Evolutionary conservation across 2,888 invertebrate genomes (phyloP), one percentile per base, ranked within the genome.

Genomic region (Pristionchus japonicus): DNA sequence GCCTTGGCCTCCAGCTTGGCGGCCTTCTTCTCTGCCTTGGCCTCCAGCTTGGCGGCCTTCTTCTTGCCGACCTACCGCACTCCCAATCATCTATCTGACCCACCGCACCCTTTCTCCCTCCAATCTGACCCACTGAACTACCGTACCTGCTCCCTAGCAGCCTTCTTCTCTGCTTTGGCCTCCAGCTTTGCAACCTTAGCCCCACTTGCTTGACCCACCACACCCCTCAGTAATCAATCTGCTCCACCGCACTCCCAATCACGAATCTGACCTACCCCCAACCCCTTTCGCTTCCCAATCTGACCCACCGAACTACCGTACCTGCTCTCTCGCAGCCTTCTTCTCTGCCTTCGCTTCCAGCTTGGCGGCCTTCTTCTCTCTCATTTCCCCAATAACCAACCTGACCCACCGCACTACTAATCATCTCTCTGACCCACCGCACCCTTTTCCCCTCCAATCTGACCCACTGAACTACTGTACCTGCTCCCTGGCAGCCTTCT

Each of bases 351-450:
- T 94, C 0, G 93, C 93, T 86, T 93, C 91, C 84, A 94, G 89
- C 87, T 94, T 94, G 15, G 93, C 93, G 86, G 92, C 90, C 89
- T 94, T 94, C 90, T 93, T 92, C 89, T 93, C 94, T 94, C 94
- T 94, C 15, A 94, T 89, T 82, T 93, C 93, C 64, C 90, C 91
- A 11, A 89, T 90, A 23, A 86, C 89, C 3, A 87, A 3, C 3
- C 86, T 64, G 17, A 17, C 64, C n/a, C 34, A 64, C 17, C 34
- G 43, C 40, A 20, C 49, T 17, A n/a, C 17, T 64, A 23, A n/a
- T n/a, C 64, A n/a, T 4, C 7, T 9, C 64, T n/a, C 64, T 64
- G 17, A 17, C 64, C n/a, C 34, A 64, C 17, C 34, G 43, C 40
- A 20, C 49, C 64, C 64, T 9, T 4, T n/a, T 9, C 64, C 7